Base-by-base conservation (phyloP, 2,888 invertebrate species). In the Aquatica leii region DNA sequence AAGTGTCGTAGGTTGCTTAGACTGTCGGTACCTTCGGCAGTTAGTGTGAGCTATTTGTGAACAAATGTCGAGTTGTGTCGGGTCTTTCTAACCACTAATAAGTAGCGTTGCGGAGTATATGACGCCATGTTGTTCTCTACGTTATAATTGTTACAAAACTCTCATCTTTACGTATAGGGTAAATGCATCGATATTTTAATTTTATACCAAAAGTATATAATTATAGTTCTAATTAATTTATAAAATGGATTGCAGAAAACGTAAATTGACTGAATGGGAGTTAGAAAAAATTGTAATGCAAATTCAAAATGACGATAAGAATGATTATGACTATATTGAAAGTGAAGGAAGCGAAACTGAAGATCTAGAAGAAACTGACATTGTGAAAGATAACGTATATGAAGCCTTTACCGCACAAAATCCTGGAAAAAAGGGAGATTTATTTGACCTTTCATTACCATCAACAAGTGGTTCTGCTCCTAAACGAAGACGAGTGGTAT, bases 291-390 rank as follows among this genome's bases (percentile, higher is more conserved):
- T 24, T 21, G 31, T 14, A n/a, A 8, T 14, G 12, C 5, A 24
- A 24, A 20, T 49, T 49, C 12, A 18, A 49, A 14, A 9, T 48
- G 48, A 18, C 20, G 48, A 48, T 17, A 17, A 49, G 6, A 15
- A 20, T 17, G 18, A 49, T 12, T n/a, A 12, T n/a, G 49, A 49
- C 2, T 31, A 35, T 35, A 1, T 52, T 17, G 52, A 52, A 17
- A 52, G 37, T 18, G 52, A 52, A 1, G 52, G 14, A 20, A 37
- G 37, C 17, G 52, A 52, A 52, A 52, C 5, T 52, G 52, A 52
- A 11, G 52, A 52, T 37, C 18, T 53, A 11, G 53, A 53, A 40
- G 14, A 20, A 37, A 41, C 5, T 20, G 53, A 53, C 11, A 34
- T 14, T 34, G 17, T 15, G 17, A 31, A 34, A 34, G 51, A 34